Conservation (phyloP, 2,888 invertebrate genomes). For the Acanthosepion lycidas region DNA sequence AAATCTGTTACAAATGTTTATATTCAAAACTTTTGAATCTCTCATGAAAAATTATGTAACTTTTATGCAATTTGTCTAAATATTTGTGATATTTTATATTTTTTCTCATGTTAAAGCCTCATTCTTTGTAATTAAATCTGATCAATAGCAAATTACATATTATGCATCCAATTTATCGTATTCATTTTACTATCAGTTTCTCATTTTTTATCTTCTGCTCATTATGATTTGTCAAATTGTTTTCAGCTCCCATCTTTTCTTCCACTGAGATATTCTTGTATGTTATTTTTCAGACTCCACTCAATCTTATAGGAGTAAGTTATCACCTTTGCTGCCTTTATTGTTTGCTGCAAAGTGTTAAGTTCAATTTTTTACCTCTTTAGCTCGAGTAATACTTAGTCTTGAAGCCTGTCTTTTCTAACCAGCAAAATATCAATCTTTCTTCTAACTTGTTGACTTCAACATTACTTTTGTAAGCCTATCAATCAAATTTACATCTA, state of each 20-base stretch:
- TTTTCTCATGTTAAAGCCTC: no score
- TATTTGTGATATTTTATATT: no score
- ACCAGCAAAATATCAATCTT: neutral
- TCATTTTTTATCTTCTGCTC: neutral
- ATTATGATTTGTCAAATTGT: no score
- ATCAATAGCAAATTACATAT: no score
- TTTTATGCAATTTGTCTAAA: no score
- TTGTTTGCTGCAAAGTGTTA: conserved; percentile 20
- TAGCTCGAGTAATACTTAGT: neutral
- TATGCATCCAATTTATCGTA: no score
- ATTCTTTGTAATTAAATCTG: no score
- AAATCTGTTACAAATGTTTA: no score
- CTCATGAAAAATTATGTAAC: no score
- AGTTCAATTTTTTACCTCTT: neutral
- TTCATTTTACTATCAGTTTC: neutral
- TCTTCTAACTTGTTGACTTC: neutral
- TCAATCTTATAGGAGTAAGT: neutral
- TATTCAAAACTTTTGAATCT: no score
- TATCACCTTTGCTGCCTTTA: neutral
- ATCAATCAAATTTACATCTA: neutral
- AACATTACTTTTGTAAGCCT: neutral
- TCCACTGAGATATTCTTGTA: no score
- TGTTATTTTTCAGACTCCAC: neutral
- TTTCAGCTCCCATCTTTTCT: no score
- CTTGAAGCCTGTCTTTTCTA: neutral